Base-by-base conservation (phyloP, 1,140 invertebrate genomes). In the Palaemon carinicauda region DNA sequence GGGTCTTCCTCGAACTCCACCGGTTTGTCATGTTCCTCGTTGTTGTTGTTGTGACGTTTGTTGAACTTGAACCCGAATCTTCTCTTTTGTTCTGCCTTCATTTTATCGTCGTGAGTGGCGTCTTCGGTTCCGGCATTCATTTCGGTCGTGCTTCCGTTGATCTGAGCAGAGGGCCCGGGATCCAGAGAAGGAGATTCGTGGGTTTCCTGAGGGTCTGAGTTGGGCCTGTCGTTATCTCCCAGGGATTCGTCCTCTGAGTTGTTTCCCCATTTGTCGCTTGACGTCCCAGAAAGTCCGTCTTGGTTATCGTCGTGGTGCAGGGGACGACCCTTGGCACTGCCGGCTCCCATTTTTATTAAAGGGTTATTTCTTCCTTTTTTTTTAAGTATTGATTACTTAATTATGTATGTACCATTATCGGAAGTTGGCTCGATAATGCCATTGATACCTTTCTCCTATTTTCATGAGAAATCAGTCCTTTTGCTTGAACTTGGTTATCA, bases 251-350 rank as follows among this genome's bases (percentile, higher is more conserved):
- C 73, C 14, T 75, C 73, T 3, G 73, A 51, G 73, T 75, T 33
- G 73, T 51, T 75, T 27, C 17, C 73, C 73, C 73, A 75, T 31
- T 75, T 27, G n/a, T 75, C 73, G 41, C 73, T 75, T 14, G 73
- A 75, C 3, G 31, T 31, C 73, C 1, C 41, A 5, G 73, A 75
- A 12, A 75, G 33, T 17, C 27, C 15, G 33, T 75, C 73, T 21
- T 41, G 27, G 3, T 75, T 31, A 2, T 75, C 73, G 14, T 75
- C 73, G 7, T 75, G 9, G 12, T 29, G 31, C 41, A 17, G 21
- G 1, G 27, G 29, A 3, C 27, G 73, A 21, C 73, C 73, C 41
- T 75, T 75, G 31, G 73, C 73, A 19, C 73, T 75, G 27, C 73
- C 73, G 10, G 73, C 73, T 21, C 73, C 73, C 73, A 75, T 75